Base-by-base conservation (phyloP, 2,797 vertebrate genomes). In the Gymnoscopelus microlampas region DNA sequence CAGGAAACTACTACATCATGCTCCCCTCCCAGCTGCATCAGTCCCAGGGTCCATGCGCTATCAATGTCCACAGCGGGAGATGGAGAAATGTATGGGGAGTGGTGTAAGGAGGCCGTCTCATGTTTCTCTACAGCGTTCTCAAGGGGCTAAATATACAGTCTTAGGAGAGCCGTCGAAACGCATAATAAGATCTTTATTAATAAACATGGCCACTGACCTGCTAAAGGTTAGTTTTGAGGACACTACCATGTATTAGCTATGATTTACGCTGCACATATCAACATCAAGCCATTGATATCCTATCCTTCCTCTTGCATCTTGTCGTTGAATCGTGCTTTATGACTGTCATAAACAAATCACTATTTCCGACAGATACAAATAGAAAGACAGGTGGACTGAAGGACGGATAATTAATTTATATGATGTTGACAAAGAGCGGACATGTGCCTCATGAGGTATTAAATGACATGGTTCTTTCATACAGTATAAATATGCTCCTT, bases 121-220 rank as follows among this genome's bases (percentile, higher is more conserved):
- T 86, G 83, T 94, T 93, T 91, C 93, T 79, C 70, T 82, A 83
- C 13, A 24, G 78, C 89, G 85, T 87, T 88, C 82, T 89, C 74
- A 71, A 76, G 8, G 58, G 68, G 82, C 80, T 94, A 94, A 88
- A 85, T 91, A 85, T 91, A 86, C 92, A 93, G 91, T 70, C 62
- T 84, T 68, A 91, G 90, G 90, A 89, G 90, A 92, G 78, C 88
- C 90, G 86, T 82, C 73, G 74, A 72, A 86, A 70, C 60, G 60
- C 75, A 91, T 90, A 81, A 89, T 87, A 89, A 85, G 79, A 71
- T 85, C 83, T 81, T 87, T 87, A 88, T 85, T 78, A 85, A 89
- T 88, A 87, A 90, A 91, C 84, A 90, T 87, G 59, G 62, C 75
- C 71, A 71, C 77, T 74, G 77, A 85, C 75, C 82, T 66, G 86